Evolutionary conservation across 2,888 invertebrate genomes (phyloP).

Genomic region (Tipula helvola): DNA sequence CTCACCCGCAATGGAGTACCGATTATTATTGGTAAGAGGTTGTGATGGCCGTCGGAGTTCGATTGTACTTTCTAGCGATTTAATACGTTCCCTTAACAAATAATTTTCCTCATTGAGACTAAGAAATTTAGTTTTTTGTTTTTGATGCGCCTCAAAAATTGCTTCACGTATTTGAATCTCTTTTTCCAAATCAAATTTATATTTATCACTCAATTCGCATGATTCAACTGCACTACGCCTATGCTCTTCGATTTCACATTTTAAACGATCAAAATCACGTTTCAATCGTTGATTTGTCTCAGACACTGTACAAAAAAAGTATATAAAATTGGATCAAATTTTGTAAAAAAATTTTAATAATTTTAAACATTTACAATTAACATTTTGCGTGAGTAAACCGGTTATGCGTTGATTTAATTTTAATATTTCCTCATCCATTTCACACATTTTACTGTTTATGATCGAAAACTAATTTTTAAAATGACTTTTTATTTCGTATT

Average conservation of each 20-base stretch:
- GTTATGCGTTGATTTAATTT: not conserved
- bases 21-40: not conserved
- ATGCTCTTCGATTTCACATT: not conserved
- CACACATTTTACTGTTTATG: not conserved
- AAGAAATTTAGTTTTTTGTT: not conserved
- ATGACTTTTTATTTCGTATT: not conserved
- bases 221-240: not conserved
- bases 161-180: not conserved
- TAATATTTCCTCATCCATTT: not conserved
- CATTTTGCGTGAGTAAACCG: not conserved
- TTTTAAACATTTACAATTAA: not conserved
- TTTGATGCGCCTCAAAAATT: not conserved
- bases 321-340: not conserved
- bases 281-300: not conserved
- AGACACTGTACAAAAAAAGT: not conserved
- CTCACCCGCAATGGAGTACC: not conserved
- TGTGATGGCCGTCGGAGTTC: not conserved
- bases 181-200: conserved; percentile 5
- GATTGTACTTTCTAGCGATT: not conserved
- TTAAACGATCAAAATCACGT: not conserved
- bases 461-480: not conserved
- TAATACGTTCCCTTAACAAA: not conserved
- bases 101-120: not conserved
- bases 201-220: not conserved
- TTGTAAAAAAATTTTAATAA: no score